Base-by-base conservation (phyloP, 2,113 vertebrate species). In the Agelaius tricolor region DNA sequence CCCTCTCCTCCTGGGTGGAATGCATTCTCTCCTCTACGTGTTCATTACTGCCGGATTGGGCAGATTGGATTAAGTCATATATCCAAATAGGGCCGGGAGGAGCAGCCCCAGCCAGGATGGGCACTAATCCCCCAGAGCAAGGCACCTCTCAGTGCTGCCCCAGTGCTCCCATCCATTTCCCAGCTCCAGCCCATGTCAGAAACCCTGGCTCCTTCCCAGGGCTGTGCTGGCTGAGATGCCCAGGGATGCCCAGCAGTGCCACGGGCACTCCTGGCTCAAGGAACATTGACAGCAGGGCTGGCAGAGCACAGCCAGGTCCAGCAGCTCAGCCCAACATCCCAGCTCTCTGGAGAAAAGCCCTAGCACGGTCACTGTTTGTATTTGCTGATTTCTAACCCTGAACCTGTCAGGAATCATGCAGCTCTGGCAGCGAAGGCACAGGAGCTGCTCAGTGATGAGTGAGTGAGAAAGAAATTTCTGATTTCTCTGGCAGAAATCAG, bases 11-110 rank as follows among this genome's bases (percentile, higher is more conserved):
- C 86, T 2, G 6, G 49, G 78, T 79, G 93, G 95, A 92, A 93
- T 91, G 90, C 67, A 68, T 76, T 69, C 93, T 96, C 77, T 55
- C 86, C 91, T 93, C 79, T 91, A 37, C 5, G 5, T 73, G 73
- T 93, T 93, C 94, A 91, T 91, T 81, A 90, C 68, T 35, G 59
- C 58, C n/a, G 75, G 81, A 90, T 88, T 52, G 86, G 74, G 72
- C 66, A 97, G 8, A 16, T 4, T 7, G 78, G 82, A 97, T 97
- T 93, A 96, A 96, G 95, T 96, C 97, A 96, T 87, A 87, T 31
- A 66, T 74, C 94, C 94, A 89, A 95, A 96, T 62, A 95, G 1
- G 69, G 94, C 16, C 39, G 26, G 41, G 85, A 94, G 59, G 71
- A 96, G 73, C 89, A 95, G 89, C 79, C 85, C 84, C 84, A 96